Conservation (phyloP, 2,113 vertebrate genomes). For the Amphiprion percula region DNA sequence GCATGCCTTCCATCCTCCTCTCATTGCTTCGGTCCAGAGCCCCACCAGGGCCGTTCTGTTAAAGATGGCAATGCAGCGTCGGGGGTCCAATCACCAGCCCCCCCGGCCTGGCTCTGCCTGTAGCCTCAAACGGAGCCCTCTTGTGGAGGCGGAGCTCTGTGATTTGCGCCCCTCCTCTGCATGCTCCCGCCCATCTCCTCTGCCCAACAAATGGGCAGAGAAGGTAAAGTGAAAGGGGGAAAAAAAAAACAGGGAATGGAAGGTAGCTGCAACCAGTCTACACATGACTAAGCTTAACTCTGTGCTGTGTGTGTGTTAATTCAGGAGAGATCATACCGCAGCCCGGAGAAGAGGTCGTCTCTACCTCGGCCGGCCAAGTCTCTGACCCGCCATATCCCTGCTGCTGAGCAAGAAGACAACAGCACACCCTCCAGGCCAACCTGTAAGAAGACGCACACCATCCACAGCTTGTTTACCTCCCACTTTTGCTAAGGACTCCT, state of each 20-base stretch:
- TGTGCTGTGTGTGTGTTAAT: slow-evolving; percentile 24
- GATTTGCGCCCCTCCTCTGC: slow-evolving; percentile 84
- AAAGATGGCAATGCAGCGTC: slow-evolving; percentile 90
- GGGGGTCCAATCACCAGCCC: slow-evolving; percentile 80
- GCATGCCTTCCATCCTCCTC: slow-evolving; percentile 71
- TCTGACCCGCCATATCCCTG: slow-evolving; percentile 90
- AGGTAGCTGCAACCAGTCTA: not conserved
- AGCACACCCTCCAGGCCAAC: slow-evolving; percentile 89
- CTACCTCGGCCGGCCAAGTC: slow-evolving; percentile 94
- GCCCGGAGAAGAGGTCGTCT: slow-evolving; percentile 94
- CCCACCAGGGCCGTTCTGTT: slow-evolving; percentile 86
- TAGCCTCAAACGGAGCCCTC: slow-evolving; percentile 84
- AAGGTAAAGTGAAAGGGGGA: slow-evolving; percentile 86
- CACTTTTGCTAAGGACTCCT: not conserved
- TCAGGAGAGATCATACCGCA: slow-evolving; percentile 91
- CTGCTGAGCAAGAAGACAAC: slow-evolving; percentile 90
- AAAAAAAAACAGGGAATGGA: not conserved
- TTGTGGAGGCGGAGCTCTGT: slow-evolving; percentile 83
- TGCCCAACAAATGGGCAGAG: slow-evolving; percentile 80
- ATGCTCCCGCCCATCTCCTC: slow-evolving; percentile 81
- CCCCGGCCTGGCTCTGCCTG: slow-evolving; percentile 87
- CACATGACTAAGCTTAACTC: not conserved
- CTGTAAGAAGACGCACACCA: slow-evolving; percentile 81
- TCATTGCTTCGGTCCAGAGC: slow-evolving; percentile 80
- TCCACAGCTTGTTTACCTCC: not conserved